Base-by-base conservation (phyloP, 1,140 invertebrate species). In the Heliconius hewitsoni region DNA sequence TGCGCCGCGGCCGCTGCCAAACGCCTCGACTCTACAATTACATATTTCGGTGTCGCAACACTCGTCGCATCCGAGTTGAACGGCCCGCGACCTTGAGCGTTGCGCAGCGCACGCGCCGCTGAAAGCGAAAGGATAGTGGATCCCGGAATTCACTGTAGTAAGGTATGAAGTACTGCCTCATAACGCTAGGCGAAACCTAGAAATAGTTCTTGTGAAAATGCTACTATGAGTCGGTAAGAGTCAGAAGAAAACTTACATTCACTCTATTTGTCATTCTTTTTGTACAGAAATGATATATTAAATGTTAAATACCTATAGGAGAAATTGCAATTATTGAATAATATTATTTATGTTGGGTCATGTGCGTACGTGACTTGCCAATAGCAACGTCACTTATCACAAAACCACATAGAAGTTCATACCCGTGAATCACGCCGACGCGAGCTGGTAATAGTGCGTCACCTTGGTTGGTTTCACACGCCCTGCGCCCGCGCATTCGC, bases 51-150 rank as follows among this genome's bases (percentile, higher is more conserved):
- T 92, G 92, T 93, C 91, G 92, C 91, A 92, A 93, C 87, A 84
- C 78, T 90, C 87, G 90, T 93, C 90, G 90, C 91, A 94, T 94
- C 93, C 92, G 93, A 94, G 93, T 94, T 94, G 91, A 94, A 94
- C 90, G 93, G 88, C 90, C 90, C 90, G 86, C 89, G 91, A 90
- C 90, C 92, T 92, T 93, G 90, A 87, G 85, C 78, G 85, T 90
- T 90, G 89, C 91, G 91, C 89, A 89, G 90, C 90, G 91, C 87
- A 89, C 90, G 88, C 88, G 88, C 87, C 79, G 88, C 89, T 86
- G 90, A 93, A 93, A 94, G 92, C 90, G 92, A 94, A 94, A 94
- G 92, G 91, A 90, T 70, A 84, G 73, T 77, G 82, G 80, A 84
- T 87, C 87, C 90, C 84, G 87, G 87, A 89, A 88, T 88, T 72